Percentiles rank a stretch among this genome's conserved stretches.
Conservation (phyloP, 1,140 invertebrate genomes). For the Zaprionus kolodkinae region DNA sequence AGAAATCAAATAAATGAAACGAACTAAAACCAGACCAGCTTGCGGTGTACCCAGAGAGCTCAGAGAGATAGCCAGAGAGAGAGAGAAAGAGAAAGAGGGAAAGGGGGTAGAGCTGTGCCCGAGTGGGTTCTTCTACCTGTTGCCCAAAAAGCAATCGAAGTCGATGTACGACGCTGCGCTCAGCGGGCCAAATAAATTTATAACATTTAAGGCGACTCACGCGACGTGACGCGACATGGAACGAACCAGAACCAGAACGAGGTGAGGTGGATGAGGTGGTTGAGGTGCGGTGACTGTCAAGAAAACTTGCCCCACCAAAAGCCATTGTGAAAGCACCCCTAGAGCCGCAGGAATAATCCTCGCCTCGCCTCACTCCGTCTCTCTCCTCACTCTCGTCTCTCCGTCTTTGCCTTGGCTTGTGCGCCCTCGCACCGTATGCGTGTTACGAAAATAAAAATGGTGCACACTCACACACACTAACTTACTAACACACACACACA, state of each 20-base stretch:
- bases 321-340: not conserved
- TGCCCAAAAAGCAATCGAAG: slow-evolving; percentile 72
- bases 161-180: slow-evolving; percentile 59
- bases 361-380: not conserved
- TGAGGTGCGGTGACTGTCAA: slow-evolving; percentile 22
- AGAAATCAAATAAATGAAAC: slow-evolving; percentile 61
- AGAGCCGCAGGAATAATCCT: slow-evolving; percentile 35
- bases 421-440: slow-evolving; percentile 55
- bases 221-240: slow-evolving; percentile 44
- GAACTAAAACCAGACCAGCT: slow-evolving; percentile 7
- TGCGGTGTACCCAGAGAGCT: slow-evolving; percentile 5
- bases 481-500: not conserved
- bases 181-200: slow-evolving; percentile 71
- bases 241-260: not conserved
- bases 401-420: not conserved
- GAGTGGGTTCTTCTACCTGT: slow-evolving; percentile 53
- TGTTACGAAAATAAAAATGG: slow-evolving; percentile 75
- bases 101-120: too few species aligned
- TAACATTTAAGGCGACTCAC: slow-evolving; percentile 75
- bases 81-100: not conserved
- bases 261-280: slow-evolving; percentile 26
- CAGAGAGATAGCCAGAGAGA: not conserved
- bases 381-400: too few species aligned
- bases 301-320: slow-evolving; percentile 18
- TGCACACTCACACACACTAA: slow-evolving; percentile 22